Evolutionary conservation across 2,888 invertebrate genomes (phyloP).

Genomic region (Keiferia lycopersicella): DNA sequence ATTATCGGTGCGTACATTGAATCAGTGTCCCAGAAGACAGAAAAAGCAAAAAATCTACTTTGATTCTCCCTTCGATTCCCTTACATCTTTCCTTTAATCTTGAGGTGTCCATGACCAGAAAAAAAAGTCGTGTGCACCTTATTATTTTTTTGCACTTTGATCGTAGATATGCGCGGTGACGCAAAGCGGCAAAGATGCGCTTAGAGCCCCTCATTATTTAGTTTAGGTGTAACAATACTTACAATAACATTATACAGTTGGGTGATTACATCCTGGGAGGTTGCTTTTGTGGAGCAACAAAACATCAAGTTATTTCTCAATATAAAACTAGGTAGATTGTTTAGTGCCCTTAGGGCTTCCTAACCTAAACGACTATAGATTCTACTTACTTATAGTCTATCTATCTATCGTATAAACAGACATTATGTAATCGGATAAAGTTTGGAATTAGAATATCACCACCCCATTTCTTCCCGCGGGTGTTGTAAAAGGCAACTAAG

Average conservation of each 20-base stretch:
- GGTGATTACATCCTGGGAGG: constrained; percentile 16
- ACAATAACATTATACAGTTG: constrained; percentile 22
- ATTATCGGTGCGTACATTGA: no score
- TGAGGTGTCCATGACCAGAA: no score
- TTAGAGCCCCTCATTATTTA: constrained; percentile 14
- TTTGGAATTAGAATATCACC: no score
- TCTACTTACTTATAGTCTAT: no score
- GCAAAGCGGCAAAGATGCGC: constrained; percentile 13
- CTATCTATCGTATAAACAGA: no score
- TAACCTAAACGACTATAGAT: neutral
- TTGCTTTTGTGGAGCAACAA: constrained; percentile 17
- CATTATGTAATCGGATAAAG: no score
- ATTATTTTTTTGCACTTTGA: neutral
- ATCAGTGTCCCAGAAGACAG: no score
- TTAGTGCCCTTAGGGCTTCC: neutral
- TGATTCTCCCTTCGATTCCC: no score
- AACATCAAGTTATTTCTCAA: constrained; percentile 1
- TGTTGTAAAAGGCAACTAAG: no score
- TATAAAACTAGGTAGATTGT: neutral
- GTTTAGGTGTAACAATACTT: constrained; percentile 23
- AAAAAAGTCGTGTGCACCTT: neutral
- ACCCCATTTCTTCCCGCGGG: no score
- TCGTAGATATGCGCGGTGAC: neutral
- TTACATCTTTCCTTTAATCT: no score
- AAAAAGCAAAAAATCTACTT: no score